Evolutionary conservation across 2,113 vertebrate genomes (phyloP).

Genomic region (Speoplatyrhinus poulsoni): DNA sequence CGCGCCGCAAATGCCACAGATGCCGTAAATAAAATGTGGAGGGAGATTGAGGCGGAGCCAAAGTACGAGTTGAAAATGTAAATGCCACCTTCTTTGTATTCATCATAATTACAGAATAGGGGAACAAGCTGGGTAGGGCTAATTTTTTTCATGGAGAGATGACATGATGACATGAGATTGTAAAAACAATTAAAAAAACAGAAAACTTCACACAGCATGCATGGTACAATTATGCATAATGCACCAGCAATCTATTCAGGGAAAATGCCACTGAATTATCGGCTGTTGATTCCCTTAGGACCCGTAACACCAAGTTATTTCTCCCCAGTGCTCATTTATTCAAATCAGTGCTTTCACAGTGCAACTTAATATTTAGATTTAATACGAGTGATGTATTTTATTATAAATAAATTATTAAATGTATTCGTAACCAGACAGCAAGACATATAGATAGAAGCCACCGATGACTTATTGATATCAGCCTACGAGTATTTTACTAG

Average conservation of each 20-base stretch:
- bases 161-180: conserved; percentile 23
- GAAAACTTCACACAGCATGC: background rate
- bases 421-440: too few relatives aligned
- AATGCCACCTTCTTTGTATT: conserved; percentile 41
- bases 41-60: background rate
- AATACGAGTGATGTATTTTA: background rate
- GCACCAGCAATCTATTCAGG: conserved; percentile 18
- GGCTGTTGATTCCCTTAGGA: background rate
- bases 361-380: too few relatives aligned
- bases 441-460: background rate
- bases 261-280: conserved; percentile 35
- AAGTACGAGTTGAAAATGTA: conserved; percentile 28
- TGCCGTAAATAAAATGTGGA: conserved; percentile 4
- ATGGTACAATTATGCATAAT: conserved; percentile 32
- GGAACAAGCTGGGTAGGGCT: background rate
- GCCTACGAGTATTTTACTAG: conserved; percentile 18
- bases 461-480: background rate
- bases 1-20: conserved; percentile 53
- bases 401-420: too few relatives aligned
- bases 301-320: conserved; percentile 10
- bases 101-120: conserved; percentile 21
- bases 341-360: background rate
- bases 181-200: conserved; percentile 12
- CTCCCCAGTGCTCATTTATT: conserved; percentile 10
- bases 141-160: conserved; percentile 27